Percentiles rank a stretch among this genome's conserved stretches.
Conservation (phyloP, 2,797 vertebrate genomes). For the Vespertilio murinus region DNA sequence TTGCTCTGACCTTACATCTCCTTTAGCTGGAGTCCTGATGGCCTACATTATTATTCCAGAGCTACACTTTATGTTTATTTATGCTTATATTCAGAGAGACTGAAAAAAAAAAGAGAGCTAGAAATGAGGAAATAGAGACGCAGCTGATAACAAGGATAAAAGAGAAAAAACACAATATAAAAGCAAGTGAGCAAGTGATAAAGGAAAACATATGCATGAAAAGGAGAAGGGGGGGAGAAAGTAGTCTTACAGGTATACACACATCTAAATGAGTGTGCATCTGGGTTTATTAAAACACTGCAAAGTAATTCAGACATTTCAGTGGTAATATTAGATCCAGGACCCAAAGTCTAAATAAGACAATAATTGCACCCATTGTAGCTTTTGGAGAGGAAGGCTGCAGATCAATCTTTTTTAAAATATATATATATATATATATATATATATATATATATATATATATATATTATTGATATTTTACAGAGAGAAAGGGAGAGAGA, state of each 20-base stretch:
- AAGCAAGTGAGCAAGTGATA: not conserved
- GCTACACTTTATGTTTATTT: not conserved
- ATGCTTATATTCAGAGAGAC: not conserved
- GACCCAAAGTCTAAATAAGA: not conserved
- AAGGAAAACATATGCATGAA: not conserved
- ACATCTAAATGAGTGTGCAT: not conserved
- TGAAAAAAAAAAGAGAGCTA: not conserved
- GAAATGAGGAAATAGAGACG: not conserved
- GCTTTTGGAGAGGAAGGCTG: not conserved
- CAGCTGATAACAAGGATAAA: not conserved
- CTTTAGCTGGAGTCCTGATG: not conserved
- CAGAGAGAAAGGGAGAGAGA: too few species aligned
- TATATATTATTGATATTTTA: too few species aligned
- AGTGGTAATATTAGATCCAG: not conserved
- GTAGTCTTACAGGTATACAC: too few species aligned
- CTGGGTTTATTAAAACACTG: not conserved
- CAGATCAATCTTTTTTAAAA: not conserved
- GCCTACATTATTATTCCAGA: not conserved
- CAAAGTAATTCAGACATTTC: not conserved
- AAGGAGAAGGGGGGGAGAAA: not conserved
- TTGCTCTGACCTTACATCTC: not conserved
- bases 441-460: too few species aligned
- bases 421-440: too few species aligned
- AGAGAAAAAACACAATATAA: not conserved
- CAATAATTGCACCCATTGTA: not conserved